Conservation (phyloP, 2,113 vertebrate genomes). For the Vicugna pacos region DNA sequence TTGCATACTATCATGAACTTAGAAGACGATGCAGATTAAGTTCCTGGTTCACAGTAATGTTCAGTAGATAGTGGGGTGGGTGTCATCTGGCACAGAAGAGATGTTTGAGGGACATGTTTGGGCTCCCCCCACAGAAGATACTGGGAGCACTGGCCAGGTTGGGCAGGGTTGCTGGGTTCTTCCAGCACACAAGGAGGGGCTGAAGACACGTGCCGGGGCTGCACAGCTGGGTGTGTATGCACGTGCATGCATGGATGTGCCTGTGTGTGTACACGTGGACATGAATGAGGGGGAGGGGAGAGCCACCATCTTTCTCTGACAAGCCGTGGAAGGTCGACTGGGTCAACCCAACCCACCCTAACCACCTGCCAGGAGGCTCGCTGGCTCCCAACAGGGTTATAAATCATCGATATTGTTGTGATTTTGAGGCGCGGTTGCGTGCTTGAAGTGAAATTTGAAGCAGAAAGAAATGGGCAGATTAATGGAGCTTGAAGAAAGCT, state of each 20-base stretch:
- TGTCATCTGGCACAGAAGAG: neutral
- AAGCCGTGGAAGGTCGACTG: accelerated
- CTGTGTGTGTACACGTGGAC: accelerated
- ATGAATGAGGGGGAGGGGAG: accelerated
- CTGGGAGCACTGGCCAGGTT: neutral
- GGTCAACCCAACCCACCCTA: neutral
- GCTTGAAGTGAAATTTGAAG: conserved; percentile 72
- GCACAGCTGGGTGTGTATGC: neutral
- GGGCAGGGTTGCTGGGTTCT: neutral
- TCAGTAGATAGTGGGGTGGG: neutral
- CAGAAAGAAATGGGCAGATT: conserved; percentile 71
- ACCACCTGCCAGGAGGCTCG: neutral
- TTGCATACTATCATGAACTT: neutral
- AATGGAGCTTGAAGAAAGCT: conserved; percentile 71
- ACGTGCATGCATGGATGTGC: accelerated
- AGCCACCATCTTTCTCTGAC: neutral
- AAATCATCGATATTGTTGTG: conserved; percentile 64
- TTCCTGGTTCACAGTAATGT: neutral
- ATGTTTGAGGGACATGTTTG: neutral
- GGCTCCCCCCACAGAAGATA: neutral
- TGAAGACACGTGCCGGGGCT: neutral
- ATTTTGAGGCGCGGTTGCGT: conserved; percentile 47
- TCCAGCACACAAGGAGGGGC: neutral
- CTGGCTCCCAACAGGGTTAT: conserved; percentile 35
- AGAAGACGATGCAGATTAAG: neutral